Conservation (phyloP, 2,113 vertebrate genomes). For the Ceyx cyanopectus region DNA sequence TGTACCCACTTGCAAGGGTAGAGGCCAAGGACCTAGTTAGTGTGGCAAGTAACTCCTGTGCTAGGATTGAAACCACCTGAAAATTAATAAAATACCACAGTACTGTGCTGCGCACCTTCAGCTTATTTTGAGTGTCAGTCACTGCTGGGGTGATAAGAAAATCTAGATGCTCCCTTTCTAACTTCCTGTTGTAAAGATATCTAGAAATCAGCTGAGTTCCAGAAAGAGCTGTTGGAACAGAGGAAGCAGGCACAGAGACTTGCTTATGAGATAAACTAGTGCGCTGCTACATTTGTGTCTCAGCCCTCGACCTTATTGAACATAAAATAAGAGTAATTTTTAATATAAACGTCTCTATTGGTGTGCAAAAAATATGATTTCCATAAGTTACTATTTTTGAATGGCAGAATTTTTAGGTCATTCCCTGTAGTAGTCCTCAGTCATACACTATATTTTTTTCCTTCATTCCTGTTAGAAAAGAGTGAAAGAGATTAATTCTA, state of each 20-base stretch:
- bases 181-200: neutral
- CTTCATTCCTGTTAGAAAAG: neutral
- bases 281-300: neutral
- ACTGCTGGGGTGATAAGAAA: neutral
- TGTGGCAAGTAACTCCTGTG: neutral
- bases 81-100: neutral
- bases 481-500: neutral
- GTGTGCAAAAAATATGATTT: neutral
- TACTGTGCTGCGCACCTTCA: rapidly evolving
- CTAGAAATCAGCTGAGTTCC: neutral
- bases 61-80: neutral
- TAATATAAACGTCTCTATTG: neutral
- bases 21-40: neutral
- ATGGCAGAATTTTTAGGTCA: neutral
- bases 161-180: neutral
- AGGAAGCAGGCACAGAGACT: neutral
- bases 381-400: neutral
- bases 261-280: neutral
- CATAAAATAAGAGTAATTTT: neutral
- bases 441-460: neutral
- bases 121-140: neutral
- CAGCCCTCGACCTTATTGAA: neutral
- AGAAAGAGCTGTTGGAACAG: neutral
- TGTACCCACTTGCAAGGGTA: neutral
- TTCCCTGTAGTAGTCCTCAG: neutral